phyloP scores from a whole-genome alignment of 1,140 invertebrate species.

The Bombus soroeensis region DNA sequence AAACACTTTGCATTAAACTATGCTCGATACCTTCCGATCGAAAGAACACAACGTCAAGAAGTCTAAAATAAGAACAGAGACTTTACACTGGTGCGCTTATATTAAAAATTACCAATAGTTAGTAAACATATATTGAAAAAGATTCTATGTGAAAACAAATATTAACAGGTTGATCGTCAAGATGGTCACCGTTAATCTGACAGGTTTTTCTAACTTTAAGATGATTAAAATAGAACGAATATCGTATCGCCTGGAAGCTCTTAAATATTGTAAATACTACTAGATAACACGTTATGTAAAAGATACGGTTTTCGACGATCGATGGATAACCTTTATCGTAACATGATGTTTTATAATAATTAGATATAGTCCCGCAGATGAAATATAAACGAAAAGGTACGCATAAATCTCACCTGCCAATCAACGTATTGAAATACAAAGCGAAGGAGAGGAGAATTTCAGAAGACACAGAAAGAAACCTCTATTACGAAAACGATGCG shows the following conservation, averaged over 20 bases:
- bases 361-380: rapidly evolving
- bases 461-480: too few species aligned
- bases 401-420: background rate
- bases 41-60: background rate
- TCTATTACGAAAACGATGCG: background rate
- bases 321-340: too few species aligned
- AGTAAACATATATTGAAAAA: background rate
- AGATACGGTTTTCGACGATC: too few species aligned
- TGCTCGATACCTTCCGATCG: background rate
- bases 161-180: too few species aligned
- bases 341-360: background rate
- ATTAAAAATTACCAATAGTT: background rate
- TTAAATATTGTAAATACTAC: too few species aligned
- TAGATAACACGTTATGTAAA: too few species aligned
- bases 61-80: background rate
- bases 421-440: background rate
- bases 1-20: background rate
- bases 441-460: background rate
- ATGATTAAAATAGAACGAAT: too few species aligned
- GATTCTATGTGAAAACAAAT: too few species aligned
- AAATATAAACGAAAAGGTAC: too few species aligned
- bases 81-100: background rate
- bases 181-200: too few species aligned
- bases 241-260: too few species aligned
- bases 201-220: too few species aligned